A percentile compares a stretch with the other conserved stretches of the same genome.
Conservation (phyloP, 2,888 invertebrate genomes). For the Nymphalis urticae region DNA sequence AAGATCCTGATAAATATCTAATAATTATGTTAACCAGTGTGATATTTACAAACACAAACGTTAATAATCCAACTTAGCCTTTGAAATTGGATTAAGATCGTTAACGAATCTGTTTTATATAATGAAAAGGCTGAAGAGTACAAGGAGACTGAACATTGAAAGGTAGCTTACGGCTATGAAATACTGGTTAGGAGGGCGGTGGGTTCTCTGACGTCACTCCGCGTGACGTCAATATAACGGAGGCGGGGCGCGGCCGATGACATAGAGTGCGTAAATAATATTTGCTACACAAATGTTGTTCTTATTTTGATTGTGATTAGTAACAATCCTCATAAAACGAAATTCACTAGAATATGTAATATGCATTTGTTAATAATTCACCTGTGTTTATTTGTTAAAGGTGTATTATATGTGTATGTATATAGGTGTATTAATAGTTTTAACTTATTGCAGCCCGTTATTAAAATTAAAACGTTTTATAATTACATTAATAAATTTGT, state of each 20-base stretch:
- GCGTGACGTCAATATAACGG: constrained; percentile 66
- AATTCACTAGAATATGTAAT: no score
- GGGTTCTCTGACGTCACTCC: constrained; percentile 67
- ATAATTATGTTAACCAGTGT: not conserved
- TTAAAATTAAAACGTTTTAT: no score
- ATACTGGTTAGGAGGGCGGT: constrained; percentile 52
- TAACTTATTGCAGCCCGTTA: no score
- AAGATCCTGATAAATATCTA: not conserved
- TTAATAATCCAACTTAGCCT: not conserved
- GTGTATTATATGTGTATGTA: no score
- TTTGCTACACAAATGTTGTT: constrained; percentile 15
- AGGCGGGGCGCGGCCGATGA: constrained; percentile 48
- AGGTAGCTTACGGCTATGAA: constrained; percentile 38
- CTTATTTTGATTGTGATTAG: not conserved
- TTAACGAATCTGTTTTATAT: constrained; percentile 14
- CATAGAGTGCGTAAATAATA: constrained; percentile 30
- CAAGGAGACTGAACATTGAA: constrained; percentile 29
- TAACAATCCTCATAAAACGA: no score
- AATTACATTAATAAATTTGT: no score
- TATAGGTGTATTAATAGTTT: no score
- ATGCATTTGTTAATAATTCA: no score
- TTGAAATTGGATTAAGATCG: constrained; percentile 6
- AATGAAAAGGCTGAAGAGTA: constrained; percentile 23
- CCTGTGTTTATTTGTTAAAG: no score
- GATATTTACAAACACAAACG: not conserved